Base-by-base conservation (phyloP, 2,888 invertebrate genomes). In the Leptarthrus brevirostris region DNA sequence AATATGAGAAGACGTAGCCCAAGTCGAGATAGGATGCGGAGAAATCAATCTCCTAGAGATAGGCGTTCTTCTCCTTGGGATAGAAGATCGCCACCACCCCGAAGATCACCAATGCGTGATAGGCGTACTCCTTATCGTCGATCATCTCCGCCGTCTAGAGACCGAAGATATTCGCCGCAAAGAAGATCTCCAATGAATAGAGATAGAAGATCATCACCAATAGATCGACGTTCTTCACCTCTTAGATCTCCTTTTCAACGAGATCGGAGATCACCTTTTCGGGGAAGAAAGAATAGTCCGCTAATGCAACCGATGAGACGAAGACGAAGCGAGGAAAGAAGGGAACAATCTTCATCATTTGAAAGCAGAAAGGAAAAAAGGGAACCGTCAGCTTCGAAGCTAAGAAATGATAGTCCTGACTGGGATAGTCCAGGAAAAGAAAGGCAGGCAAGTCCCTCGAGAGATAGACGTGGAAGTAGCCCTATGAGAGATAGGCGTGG, bases 61-160 rank as follows among this genome's bases (percentile, higher is more conserved):
- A 78, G 80, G 2, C 80, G 82, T 0, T 80, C 78, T 61, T 80
- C 81, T 3, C 74, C 78, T 75, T 74, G 86, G 83, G 36, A 87
- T 86, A 77, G 86, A 86, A 24, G 86, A 87, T 54, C 81, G 86
- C 36, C 61, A 36, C 61, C 61, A 12, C 61, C 36, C 34, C 24
- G 58, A 58, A 54, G 80, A 78, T 1, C 86, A 86, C 72, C 72
- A 2, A 14, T 58, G 2, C 80, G 82, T 4, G n/a, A n/a, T n/a
- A n/a, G n/a, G n/a, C 80, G 82, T 72, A 80, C 80, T 53, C 82
- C 81, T 0, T 79, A 79, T 0, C 79, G 80, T 69, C 81, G 74
- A 61, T 81, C 78, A 1, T 82, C 81, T 74, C 82, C 82, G 14
- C 83, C 82, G 20, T 77, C 76, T 8, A 76, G 79, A 6, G 76